phyloP scores from a whole-genome alignment of 92 coral and sea anemone genomes.

The Anthopleura xanthogrammica region DNA sequence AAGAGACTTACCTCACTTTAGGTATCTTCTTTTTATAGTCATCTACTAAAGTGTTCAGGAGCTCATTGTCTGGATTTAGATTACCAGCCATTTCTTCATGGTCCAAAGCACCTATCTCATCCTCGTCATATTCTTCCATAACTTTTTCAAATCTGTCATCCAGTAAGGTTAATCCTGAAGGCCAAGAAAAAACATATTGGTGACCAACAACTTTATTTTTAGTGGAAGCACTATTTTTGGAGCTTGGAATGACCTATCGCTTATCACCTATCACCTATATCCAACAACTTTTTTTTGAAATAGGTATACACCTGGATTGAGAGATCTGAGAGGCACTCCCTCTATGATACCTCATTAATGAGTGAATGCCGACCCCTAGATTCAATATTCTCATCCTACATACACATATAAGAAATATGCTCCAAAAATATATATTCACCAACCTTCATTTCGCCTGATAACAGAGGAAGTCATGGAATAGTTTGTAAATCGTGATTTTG shows the following conservation, averaged over 20 bases:
- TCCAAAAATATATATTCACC: background rate
- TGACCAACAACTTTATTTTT: background rate
- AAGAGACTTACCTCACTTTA: conserved; percentile 53
- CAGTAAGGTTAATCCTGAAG: conserved; percentile 72
- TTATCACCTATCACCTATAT: too few relatives aligned
- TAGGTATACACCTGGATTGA: too few relatives aligned
- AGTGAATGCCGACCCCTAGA: too few relatives aligned
- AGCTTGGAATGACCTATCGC: too few relatives aligned
- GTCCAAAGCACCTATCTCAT: conserved; percentile 95
- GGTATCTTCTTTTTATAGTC: conserved; percentile 57
- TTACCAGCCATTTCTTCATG: conserved; percentile 90
- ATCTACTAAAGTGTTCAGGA: conserved; percentile 68
- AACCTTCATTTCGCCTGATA: conserved; percentile 88
- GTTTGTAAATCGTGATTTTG: conserved; percentile 85
- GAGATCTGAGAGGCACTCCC: too few relatives aligned
- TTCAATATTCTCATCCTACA: too few relatives aligned
- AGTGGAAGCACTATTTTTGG: too few relatives aligned
- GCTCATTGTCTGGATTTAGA: conserved; percentile 57
- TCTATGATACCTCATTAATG: too few relatives aligned
- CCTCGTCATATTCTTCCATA: conserved; percentile 98
- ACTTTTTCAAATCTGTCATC: conserved; percentile 97
- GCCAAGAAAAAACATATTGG: background rate
- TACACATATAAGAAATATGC: background rate
- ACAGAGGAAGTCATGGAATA: conserved; percentile 97
- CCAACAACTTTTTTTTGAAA: too few relatives aligned